Conservation (phyloP, 2,113 vertebrate genomes). For the Pristiophorus japonicus region DNA sequence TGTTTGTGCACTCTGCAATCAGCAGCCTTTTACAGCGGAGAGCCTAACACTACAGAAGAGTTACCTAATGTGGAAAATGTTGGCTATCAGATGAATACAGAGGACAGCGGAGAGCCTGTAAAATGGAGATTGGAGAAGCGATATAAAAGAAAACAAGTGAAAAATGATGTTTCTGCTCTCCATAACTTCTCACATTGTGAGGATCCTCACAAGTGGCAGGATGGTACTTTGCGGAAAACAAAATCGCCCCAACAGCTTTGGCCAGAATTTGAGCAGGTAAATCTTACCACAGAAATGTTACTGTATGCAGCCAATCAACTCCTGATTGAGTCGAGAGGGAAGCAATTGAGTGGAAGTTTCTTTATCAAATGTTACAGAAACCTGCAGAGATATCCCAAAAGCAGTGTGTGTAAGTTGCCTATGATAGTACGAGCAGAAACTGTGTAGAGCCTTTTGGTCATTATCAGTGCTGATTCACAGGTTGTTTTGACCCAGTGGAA, state of each 20-base stretch:
- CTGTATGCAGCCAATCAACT: neutral
- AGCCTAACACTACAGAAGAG: neutral
- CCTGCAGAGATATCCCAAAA: neutral
- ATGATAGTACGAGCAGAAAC: neutral
- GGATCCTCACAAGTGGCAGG: neutral
- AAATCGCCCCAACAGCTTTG: neutral
- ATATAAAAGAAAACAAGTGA: neutral
- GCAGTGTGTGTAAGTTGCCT: neutral
- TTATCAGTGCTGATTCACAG: neutral
- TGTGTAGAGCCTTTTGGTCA: neutral
- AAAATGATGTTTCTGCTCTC: neutral
- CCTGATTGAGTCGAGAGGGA: neutral
- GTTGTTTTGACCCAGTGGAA: neutral
- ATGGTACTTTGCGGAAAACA: neutral
- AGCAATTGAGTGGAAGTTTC: neutral
- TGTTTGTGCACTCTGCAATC: neutral
- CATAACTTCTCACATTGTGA: no score
- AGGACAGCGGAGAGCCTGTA: constrained; percentile 8
- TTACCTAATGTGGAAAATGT: neutral
- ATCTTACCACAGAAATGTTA: neutral
- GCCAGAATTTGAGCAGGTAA: constrained; percentile 32
- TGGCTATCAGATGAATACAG: neutral
- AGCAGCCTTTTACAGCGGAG: neutral
- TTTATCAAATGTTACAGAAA: neutral
- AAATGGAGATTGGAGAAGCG: neutral